These are phyloP conservation scores for Brienomyrus longianalis DNA, from an alignment of 2,113 vertebrate genomes.

Conservation along the genomic window DNA sequence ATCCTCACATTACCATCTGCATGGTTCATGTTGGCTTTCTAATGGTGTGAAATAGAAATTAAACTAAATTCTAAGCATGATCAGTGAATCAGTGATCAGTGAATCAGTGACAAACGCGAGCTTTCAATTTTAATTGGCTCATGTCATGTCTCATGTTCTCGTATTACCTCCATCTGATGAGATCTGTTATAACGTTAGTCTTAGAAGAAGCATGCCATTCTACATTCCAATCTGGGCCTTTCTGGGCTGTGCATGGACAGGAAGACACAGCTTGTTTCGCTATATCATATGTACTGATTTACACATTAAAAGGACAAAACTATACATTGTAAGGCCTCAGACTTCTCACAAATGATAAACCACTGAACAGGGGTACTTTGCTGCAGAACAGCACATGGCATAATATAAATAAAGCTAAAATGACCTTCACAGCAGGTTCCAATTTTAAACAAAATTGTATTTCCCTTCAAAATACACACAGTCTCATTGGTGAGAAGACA, in stretches of 20 bases:
- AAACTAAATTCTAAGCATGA: slow-evolving; percentile 1
- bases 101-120: not conserved
- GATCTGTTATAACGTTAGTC: not conserved
- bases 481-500: not conserved
- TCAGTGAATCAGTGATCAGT: not conserved
- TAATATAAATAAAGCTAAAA: not conserved
- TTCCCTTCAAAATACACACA: not conserved
- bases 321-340: not conserved
- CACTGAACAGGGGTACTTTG: not conserved
- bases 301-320: not conserved
- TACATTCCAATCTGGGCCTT: not conserved
- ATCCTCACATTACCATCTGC: not conserved
- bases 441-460: not conserved
- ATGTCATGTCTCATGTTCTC: not conserved
- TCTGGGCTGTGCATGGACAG: not conserved
- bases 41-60: not conserved
- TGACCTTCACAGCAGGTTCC: slow-evolving; percentile 13
- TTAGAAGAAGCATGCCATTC: not conserved
- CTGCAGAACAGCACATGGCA: not conserved
- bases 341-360: not conserved
- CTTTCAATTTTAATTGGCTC: slow-evolving; percentile 4
- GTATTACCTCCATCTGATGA: not conserved
- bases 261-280: not conserved
- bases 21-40: not conserved
- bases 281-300: not conserved